Base-by-base conservation (phyloP, 2,797 vertebrate species). In the Lagorchestes hirsutus region DNA sequence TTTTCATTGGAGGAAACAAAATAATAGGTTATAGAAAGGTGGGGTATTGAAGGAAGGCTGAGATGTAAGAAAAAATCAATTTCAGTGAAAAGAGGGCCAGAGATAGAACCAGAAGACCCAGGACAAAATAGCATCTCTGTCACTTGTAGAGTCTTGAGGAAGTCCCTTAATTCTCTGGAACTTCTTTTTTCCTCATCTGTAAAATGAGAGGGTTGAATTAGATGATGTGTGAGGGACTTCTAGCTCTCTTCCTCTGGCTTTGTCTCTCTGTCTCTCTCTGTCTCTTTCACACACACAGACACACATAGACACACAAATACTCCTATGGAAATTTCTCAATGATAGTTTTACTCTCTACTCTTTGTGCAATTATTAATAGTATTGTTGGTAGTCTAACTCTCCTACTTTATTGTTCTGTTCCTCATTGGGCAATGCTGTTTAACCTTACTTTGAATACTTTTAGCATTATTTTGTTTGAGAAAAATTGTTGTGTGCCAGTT, bases 321-420 rank as follows among this genome's bases (percentile, higher is more conserved):
- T 5, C 34, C 62, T 18, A 40, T 6, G 52, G 67, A 8, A 74
- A 67, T 8, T 87, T 62, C 28, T 74, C 50, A 14, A 56, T 62
- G 54, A 24, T 10, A 57, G 34, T 87, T 59, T 50, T 57, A 46
- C 5, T 5, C 22, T 4, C 22, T 46, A 40, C 22, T 93, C 16
- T 46, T 58, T 94, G 62, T 62, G 57, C 93, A 56, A 40, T n/a
- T 92, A 24, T 94, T 67, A 62, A 90, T 93, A 90, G 27, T 24
- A 62, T 28, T 56, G 93, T n/a, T 52, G 4, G 10, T 46, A 54
- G 34, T 50, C 12, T 74, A 40, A 40, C 62, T 74, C 16, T 74
- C 95, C 93, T 82, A 54, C 12, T 46, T 54, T 52, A 11, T 58
- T 91, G 82, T 92, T 91, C 90, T 94, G 3, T 46, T 46, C 46